Conservation (phyloP, 2,113 vertebrate species). For the Tragelaphus imberbis region DNA sequence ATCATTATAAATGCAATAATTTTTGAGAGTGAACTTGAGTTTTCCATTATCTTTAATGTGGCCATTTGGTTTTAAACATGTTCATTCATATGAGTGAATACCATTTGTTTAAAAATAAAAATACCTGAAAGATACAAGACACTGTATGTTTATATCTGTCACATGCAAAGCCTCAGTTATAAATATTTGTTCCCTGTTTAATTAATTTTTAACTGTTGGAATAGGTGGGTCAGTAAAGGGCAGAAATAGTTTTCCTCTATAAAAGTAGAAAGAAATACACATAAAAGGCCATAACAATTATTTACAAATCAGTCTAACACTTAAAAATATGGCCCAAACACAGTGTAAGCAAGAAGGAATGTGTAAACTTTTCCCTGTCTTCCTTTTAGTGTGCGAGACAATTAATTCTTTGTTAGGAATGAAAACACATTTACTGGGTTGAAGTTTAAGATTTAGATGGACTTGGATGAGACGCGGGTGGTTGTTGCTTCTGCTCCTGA, state of each 20-base stretch:
- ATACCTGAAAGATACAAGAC: neutral
- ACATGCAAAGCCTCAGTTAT: neutral
- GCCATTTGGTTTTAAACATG: neutral
- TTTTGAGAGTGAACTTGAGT: neutral
- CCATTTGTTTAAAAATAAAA: slow-evolving; percentile 21
- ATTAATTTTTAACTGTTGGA: neutral
- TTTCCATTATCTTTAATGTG: neutral
- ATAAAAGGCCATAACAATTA: neutral
- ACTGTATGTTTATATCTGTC: neutral
- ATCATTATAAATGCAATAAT: slow-evolving; percentile 25
- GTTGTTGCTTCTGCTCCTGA: neutral
- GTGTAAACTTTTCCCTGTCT: neutral
- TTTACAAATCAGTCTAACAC: neutral
- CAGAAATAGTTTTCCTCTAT: neutral
- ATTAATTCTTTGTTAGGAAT: neutral
- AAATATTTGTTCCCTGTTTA: neutral
- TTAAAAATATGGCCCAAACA: neutral
- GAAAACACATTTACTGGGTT: neutral
- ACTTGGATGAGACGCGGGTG: neutral
- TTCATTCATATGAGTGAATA: neutral
- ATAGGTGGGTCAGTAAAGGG: neutral
- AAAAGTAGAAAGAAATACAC: slow-evolving; percentile 7
- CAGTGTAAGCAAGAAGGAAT: neutral
- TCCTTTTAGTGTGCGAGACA: neutral
- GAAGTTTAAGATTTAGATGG: neutral